Conservation (phyloP, 2,888 invertebrate genomes). For the Capitulum mitella region DNA sequence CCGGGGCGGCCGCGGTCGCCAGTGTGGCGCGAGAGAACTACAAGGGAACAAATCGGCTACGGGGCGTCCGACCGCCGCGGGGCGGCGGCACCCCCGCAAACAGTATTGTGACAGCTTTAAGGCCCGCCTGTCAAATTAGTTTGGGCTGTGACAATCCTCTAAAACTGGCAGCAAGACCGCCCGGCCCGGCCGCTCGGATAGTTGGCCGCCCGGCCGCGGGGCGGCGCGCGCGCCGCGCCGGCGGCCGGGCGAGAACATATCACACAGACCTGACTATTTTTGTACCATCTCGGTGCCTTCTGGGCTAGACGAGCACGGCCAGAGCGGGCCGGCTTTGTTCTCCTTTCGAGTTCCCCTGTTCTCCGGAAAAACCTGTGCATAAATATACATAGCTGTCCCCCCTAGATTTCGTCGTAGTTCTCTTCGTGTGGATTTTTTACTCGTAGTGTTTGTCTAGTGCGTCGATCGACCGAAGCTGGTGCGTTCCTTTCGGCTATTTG, state of each 20-base stretch:
- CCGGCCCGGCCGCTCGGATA: not conserved
- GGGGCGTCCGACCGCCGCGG: not conserved
- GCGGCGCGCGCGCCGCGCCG: not conserved
- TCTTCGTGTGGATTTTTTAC: not conserved
- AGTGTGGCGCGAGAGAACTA: not conserved
- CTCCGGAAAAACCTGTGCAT: not conserved
- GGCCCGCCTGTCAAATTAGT: constrained; percentile 8
- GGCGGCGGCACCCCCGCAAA: not conserved
- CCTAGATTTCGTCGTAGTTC: not conserved
- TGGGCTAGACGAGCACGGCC: constrained; percentile 6
- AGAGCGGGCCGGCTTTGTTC: not conserved
- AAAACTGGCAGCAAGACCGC: not conserved
- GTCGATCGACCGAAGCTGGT: not conserved
- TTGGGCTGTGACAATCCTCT: constrained; percentile 24
- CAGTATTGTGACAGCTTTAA: constrained; percentile 25
- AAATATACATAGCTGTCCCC: not conserved
- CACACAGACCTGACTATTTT: constrained; percentile 14
- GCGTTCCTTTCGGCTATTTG: not conserved
- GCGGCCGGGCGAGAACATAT: not conserved
- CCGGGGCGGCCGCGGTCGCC: not conserved
- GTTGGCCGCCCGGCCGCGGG: not conserved
- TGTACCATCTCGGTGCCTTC: constrained; percentile 23
- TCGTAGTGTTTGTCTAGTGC: not conserved
- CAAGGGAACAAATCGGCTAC: not conserved
- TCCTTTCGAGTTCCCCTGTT: not conserved